phyloP scores from a whole-genome alignment of 2,888 invertebrate species.

The Creontiades dilutus region DNA sequence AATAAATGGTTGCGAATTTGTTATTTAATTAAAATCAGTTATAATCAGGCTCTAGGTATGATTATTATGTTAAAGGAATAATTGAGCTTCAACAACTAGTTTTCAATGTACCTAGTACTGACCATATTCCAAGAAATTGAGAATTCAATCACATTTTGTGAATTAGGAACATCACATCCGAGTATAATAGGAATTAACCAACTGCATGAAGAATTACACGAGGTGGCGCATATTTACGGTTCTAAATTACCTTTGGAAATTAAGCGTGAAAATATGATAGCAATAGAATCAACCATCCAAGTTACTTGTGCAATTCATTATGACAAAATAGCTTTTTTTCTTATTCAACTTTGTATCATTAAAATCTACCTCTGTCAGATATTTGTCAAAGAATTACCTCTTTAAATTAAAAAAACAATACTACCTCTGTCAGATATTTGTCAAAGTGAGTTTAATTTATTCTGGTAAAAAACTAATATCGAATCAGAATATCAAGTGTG shows the following conservation, averaged over 20 bases:
- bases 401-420: not conserved
- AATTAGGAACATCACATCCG: not conserved
- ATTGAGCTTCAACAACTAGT: not conserved
- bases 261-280: not conserved
- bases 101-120: not conserved
- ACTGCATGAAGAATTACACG: not conserved
- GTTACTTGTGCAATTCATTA: not conserved
- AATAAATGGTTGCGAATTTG: too few species aligned
- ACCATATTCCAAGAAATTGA: not conserved
- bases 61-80: not conserved
- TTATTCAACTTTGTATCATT: too few species aligned
- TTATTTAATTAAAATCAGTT: too few species aligned
- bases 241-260: not conserved
- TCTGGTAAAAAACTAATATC: slow-evolving; percentile 6
- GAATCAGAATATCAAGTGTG: not conserved
- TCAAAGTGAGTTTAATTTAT: not conserved
- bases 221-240: not conserved
- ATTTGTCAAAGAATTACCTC: not conserved
- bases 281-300: not conserved
- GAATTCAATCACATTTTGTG: not conserved
- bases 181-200: not conserved
- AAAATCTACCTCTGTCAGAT: not conserved
- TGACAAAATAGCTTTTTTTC: not conserved
- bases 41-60: too few species aligned
- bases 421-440: not conserved